A percentile compares a stretch with the other conserved stretches of the same genome.
Conservation (phyloP, 2,888 invertebrate genomes). For the Calameuta idolon region DNA sequence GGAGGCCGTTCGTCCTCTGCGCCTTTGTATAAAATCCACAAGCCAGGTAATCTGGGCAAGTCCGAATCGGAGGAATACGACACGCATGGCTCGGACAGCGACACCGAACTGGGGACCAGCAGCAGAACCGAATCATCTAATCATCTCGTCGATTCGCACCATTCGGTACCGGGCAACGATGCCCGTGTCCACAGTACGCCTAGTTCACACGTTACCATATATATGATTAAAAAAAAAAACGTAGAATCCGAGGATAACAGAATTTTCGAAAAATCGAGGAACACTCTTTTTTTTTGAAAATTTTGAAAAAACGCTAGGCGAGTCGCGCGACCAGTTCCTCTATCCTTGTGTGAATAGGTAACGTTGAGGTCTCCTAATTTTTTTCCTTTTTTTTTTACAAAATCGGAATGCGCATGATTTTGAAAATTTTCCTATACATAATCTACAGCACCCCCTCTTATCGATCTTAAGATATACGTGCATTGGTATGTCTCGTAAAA, state of each 20-base stretch:
- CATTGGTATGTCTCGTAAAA: background rate
- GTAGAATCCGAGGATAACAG: background rate
- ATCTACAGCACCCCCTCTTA: background rate
- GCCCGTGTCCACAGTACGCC: constrained; percentile 67
- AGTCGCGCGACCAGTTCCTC: background rate
- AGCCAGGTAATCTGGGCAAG: constrained; percentile 94
- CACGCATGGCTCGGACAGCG: constrained; percentile 85
- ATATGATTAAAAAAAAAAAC: background rate
- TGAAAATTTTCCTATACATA: background rate
- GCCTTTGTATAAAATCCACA: constrained; percentile 66
- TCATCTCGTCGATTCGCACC: constrained; percentile 68
- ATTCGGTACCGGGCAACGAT: constrained; percentile 59
- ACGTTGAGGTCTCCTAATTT: background rate
- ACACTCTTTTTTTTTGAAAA: background rate
- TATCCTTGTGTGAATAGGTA: background rate
- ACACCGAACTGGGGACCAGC: constrained; percentile 76
- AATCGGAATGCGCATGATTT: background rate
- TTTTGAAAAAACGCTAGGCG: background rate
- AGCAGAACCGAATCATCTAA: constrained; percentile 68
- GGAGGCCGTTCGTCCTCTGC: constrained; percentile 67
- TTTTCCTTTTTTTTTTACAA: background rate
- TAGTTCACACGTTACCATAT: background rate
- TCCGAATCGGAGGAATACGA: constrained; percentile 96
- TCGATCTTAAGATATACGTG: background rate
- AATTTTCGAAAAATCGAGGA: background rate